Conservation (phyloP, 2,113 vertebrate genomes). For the Vimba vimba region DNA sequence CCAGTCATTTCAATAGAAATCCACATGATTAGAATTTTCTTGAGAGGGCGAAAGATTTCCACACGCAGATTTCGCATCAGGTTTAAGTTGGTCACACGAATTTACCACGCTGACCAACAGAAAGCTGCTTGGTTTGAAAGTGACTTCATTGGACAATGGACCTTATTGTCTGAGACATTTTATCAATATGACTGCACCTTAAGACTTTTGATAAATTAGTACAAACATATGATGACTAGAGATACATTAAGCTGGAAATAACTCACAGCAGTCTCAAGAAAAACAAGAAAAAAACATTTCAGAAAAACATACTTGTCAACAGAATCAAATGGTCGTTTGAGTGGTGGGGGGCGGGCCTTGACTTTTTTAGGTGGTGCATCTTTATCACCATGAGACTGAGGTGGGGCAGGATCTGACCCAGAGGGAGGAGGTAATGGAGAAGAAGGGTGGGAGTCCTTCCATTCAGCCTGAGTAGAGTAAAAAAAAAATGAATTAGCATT, state of each 20-base stretch:
- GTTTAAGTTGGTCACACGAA: background rate
- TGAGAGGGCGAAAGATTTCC: background rate
- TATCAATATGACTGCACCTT: background rate
- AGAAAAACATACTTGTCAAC: constrained; percentile 88
- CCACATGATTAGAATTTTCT: background rate
- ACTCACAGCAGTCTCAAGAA: background rate
- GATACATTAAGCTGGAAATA: background rate
- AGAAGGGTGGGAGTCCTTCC: constrained; percentile 74
- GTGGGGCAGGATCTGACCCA: constrained; percentile 67
- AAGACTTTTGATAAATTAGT: background rate
- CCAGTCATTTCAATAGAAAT: background rate
- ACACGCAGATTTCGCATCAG: no score
- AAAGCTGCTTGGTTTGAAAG: background rate
- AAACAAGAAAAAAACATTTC: background rate
- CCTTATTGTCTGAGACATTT: background rate
- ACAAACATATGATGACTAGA: background rate
- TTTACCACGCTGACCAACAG: background rate
- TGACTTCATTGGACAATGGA: background rate
- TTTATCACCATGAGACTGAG: constrained; percentile 73
- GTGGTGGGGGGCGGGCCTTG: constrained; percentile 88
- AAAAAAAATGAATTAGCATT: background rate
- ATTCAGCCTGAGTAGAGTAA: constrained; percentile 65
- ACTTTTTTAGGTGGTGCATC: constrained; percentile 80
- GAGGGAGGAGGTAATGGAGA: constrained; percentile 72
- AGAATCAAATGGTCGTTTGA: constrained; percentile 92